Conservation (phyloP, 92 coral and sea anemone genomes). For the Epizoanthus ramosus region DNA sequence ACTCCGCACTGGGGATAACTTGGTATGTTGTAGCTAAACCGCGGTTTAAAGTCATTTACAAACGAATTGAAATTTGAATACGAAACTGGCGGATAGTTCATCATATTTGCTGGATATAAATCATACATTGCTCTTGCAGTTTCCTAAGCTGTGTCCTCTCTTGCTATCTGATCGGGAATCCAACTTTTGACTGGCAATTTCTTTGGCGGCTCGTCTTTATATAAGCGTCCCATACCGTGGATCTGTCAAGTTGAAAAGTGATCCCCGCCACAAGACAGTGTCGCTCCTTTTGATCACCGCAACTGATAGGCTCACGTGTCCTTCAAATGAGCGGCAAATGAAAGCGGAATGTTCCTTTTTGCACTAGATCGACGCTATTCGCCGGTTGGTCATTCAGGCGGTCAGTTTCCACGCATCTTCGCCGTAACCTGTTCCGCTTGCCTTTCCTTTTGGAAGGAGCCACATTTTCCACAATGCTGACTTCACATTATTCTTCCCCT, state of each 20-base stretch:
- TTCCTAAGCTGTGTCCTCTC: background rate
- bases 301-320: constrained; percentile 50
- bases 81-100: constrained; percentile 45
- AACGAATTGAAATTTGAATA: constrained; percentile 49
- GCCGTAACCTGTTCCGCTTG: constrained; percentile 14
- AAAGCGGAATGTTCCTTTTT: constrained; percentile 16
- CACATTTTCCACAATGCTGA: constrained; percentile 39
- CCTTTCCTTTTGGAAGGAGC: constrained; percentile 12
- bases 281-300: constrained; percentile 70
- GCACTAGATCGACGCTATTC: background rate
- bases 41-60: constrained; percentile 24
- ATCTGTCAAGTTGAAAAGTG: constrained; percentile 57
- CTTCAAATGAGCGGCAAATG: constrained; percentile 44
- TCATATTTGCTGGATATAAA: constrained; percentile 67
- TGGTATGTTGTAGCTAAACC: constrained; percentile 29
- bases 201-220: constrained; percentile 61
- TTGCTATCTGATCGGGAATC: background rate
- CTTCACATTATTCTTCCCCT: background rate
- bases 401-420: background rate
- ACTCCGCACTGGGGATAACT: constrained; percentile 35
- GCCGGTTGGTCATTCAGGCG: constrained; percentile 19
- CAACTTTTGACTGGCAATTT: constrained; percentile 21
- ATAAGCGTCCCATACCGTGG: constrained; percentile 56
- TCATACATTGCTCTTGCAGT: constrained; percentile 65
- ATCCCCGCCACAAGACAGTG: constrained; percentile 46